phyloP scores from a whole-genome alignment of 2,888 invertebrate genomes.

The Macrophya annulata region DNA sequence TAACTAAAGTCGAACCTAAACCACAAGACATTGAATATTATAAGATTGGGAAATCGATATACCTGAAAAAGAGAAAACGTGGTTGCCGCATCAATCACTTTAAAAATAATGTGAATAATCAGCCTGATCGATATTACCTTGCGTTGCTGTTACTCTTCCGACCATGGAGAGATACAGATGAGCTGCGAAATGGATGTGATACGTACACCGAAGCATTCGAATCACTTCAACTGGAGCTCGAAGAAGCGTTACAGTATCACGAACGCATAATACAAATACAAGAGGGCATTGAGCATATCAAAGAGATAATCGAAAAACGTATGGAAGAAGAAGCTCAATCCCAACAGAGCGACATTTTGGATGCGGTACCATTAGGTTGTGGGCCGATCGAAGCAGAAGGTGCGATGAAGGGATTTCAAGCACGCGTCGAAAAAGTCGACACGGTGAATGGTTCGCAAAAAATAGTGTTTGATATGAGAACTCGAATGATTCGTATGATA shows the following conservation, averaged over 20 bases:
- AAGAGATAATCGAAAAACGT: constrained; percentile 52
- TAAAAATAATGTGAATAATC: constrained; percentile 31
- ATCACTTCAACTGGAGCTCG: constrained; percentile 57
- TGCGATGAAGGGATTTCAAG: constrained; percentile 60
- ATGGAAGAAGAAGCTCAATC: constrained; percentile 46
- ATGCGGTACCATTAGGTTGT: constrained; percentile 56
- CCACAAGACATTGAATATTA: constrained; percentile 52
- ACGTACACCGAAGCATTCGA: constrained; percentile 65
- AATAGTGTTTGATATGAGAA: constrained; percentile 22
- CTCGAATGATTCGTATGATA: too few species aligned
- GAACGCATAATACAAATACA: constrained; percentile 56
- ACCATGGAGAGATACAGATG: constrained; percentile 64
- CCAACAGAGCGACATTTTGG: constrained; percentile 35
- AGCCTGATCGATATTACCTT: constrained; percentile 23
- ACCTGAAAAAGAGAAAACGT: constrained; percentile 7
- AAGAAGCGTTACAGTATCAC: constrained; percentile 60
- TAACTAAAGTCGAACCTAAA: constrained; percentile 52
- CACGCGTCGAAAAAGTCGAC: constrained; percentile 52
- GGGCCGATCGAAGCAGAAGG: constrained; percentile 57
- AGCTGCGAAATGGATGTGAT: constrained; percentile 61
- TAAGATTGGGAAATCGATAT: constrained; percentile 46
- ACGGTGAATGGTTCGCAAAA: constrained; percentile 51
- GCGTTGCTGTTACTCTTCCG: constrained; percentile 60
- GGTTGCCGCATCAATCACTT: constrained; percentile 22
- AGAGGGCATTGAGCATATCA: constrained; percentile 50